These are phyloP conservation scores for Cheilosia pagana DNA, from an alignment of 2,888 invertebrate species.

Conservation along the genomic window DNA sequence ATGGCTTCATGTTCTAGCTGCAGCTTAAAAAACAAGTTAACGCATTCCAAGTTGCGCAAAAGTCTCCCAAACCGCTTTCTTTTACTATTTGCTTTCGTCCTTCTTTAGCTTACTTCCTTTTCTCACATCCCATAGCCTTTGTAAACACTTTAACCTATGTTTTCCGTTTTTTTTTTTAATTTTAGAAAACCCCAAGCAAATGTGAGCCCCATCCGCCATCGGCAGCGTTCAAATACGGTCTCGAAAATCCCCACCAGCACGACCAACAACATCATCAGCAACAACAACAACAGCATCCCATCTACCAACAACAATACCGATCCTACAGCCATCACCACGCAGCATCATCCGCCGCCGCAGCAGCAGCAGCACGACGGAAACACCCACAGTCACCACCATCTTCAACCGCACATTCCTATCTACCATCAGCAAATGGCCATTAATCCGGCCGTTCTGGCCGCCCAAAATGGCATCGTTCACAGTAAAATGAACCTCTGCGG, in stretches of 20 bases:
- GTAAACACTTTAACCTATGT: background rate
- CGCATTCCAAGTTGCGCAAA: background rate
- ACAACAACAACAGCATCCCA: slow-evolving; percentile 80
- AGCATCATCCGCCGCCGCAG: slow-evolving; percentile 51
- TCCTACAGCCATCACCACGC: slow-evolving; percentile 59
- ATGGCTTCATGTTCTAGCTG: too few species aligned
- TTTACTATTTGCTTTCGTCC: background rate
- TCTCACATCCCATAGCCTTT: background rate
- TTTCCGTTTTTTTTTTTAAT: slow-evolving; percentile 70
- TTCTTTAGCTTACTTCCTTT: background rate
- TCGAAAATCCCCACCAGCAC: slow-evolving; percentile 83
- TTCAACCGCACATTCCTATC: slow-evolving; percentile 84
- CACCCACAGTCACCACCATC: slow-evolving; percentile 76
- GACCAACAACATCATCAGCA: slow-evolving; percentile 80
- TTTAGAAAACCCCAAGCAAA: slow-evolving; percentile 86
- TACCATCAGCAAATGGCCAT: slow-evolving; percentile 87
- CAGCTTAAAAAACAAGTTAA: too few species aligned
- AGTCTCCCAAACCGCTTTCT: background rate
- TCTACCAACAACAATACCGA: slow-evolving; percentile 73
- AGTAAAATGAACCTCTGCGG: slow-evolving; percentile 84
- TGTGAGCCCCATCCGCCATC: slow-evolving; percentile 83
- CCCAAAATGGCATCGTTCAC: slow-evolving; percentile 81
- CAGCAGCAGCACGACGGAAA: slow-evolving; percentile 77
- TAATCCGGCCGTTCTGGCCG: slow-evolving; percentile 85
- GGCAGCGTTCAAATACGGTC: slow-evolving; percentile 83